Percentiles rank a stretch among this genome's conserved stretches.
Conservation (phyloP, 2,888 invertebrate genomes). For the Hylaea fasciaria region DNA sequence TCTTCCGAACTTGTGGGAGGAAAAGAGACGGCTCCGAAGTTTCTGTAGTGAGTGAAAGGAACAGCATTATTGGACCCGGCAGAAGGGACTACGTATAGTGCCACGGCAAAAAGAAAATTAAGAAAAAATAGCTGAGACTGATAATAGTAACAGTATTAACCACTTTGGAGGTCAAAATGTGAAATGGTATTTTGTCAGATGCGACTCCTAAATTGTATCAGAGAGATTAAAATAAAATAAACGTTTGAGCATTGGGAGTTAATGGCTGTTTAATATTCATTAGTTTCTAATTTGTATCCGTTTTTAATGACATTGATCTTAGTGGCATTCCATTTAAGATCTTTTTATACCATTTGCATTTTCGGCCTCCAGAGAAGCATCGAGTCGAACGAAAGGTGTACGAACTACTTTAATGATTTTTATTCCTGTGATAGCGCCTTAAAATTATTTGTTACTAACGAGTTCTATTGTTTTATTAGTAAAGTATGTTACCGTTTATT, state of each 20-base stretch:
- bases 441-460: conserved; percentile 48
- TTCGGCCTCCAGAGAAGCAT: conserved; percentile 46
- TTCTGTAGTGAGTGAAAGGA: conserved; percentile 77
- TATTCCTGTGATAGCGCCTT: conserved; percentile 75
- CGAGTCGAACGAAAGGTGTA: conserved; percentile 40
- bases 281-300: conserved; percentile 42
- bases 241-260: conserved; percentile 36
- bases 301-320: conserved; percentile 36
- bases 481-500: conserved; percentile 49
- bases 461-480: conserved; percentile 42
- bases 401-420: conserved; percentile 58
- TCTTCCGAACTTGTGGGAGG: conserved; percentile 69
- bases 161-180: conserved; percentile 53
- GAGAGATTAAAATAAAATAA: conserved; percentile 42
- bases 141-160: conserved; percentile 76
- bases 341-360: conserved; percentile 40
- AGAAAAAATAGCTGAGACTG: conserved; percentile 66
- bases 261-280: conserved; percentile 42
- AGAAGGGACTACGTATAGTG: conserved; percentile 77
- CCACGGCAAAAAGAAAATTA: conserved; percentile 36
- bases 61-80: conserved; percentile 71
- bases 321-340: conserved; percentile 38
- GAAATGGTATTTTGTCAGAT: conserved; percentile 45
- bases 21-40: conserved; percentile 76
- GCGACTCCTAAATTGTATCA: conserved; percentile 38